phyloP scores from a whole-genome alignment of 2,888 invertebrate species.

The Hirtodrosophila trivittata region DNA sequence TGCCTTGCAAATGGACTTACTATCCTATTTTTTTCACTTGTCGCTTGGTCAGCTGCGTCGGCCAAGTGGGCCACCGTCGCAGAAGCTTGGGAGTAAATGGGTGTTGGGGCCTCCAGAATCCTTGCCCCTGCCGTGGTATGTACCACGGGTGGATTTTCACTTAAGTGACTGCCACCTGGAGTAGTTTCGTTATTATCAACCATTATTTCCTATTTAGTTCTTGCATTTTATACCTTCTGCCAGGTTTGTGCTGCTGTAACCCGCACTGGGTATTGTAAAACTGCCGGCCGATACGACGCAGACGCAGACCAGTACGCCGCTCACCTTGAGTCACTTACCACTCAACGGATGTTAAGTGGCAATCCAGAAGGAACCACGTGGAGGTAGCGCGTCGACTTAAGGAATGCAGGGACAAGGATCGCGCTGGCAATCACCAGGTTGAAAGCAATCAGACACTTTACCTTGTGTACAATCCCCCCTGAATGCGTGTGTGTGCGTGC shows the following conservation, averaged over 20 bases:
- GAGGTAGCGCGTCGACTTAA: conserved; percentile 1
- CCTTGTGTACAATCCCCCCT: too few relatives aligned
- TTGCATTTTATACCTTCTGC: too few relatives aligned
- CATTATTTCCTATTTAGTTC: too few relatives aligned
- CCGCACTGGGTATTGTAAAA: too few relatives aligned
- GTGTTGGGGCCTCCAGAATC: conserved; percentile 18
- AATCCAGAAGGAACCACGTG: too few relatives aligned
- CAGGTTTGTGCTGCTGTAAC: too few relatives aligned
- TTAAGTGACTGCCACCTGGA: conserved; percentile 16
- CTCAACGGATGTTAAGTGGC: too few relatives aligned
- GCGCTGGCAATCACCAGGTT: neutral
- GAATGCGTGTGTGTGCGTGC: too few relatives aligned
- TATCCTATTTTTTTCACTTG: neutral
- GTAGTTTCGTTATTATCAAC: neutral
- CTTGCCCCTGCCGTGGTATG: conserved; percentile 1
- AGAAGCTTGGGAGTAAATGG: neutral
- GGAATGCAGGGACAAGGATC: neutral
- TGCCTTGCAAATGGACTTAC: neutral
- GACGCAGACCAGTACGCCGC: too few relatives aligned
- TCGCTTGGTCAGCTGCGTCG: conserved; percentile 6
- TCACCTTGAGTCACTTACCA: too few relatives aligned
- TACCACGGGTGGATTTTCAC: conserved; percentile 13
- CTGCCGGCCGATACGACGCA: too few relatives aligned
- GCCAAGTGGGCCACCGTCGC: conserved; percentile 6
- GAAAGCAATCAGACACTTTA: too few relatives aligned